Evolutionary conservation across 2,113 vertebrate genomes (phyloP).

Genomic region (Corythaeola cristata): DNA sequence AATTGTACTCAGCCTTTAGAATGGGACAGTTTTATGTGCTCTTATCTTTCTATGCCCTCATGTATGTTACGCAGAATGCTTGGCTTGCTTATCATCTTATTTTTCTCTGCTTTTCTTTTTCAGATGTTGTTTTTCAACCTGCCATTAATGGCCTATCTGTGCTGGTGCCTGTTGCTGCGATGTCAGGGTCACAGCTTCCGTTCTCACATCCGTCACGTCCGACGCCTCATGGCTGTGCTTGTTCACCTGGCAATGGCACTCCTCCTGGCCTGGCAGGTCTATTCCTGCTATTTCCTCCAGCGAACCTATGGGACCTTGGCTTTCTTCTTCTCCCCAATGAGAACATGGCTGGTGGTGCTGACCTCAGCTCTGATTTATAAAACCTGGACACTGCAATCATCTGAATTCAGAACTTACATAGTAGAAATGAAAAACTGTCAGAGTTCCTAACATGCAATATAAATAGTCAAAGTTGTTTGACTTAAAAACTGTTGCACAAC

Average conservation of each 20-base stretch:
- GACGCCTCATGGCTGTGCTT: slow-evolving; percentile 54
- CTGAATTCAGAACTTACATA: slow-evolving; percentile 70
- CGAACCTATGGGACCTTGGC: slow-evolving; percentile 86
- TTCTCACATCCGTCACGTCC: slow-evolving; percentile 81
- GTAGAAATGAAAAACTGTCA: slow-evolving; percentile 79
- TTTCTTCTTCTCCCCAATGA: slow-evolving; percentile 89
- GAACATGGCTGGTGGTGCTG: slow-evolving; percentile 85
- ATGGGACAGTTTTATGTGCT: background rate
- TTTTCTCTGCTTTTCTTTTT: slow-evolving; percentile 18
- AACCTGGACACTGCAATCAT: slow-evolving; percentile 82
- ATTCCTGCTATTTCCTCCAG: slow-evolving; percentile 89
- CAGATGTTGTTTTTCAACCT: slow-evolving; percentile 94
- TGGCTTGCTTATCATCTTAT: background rate
- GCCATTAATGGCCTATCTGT: slow-evolving; percentile 89
- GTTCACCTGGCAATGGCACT: slow-evolving; percentile 82
- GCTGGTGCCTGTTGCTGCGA: slow-evolving; percentile 91
- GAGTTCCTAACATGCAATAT: slow-evolving; percentile 70
- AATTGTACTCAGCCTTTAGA: background rate
- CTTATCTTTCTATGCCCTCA: background rate
- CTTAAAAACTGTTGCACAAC: background rate
- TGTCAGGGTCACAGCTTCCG: slow-evolving; percentile 84
- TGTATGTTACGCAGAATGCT: background rate
- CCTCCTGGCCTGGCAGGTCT: slow-evolving; percentile 89
- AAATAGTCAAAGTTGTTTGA: background rate
- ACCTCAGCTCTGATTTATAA: slow-evolving; percentile 79